A percentile compares a stretch with the other conserved stretches of the same genome.
These are phyloP conservation scores for Trigoniulus corallinus DNA, from an alignment of 1,140 invertebrate species.

Conservation along the genomic window DNA sequence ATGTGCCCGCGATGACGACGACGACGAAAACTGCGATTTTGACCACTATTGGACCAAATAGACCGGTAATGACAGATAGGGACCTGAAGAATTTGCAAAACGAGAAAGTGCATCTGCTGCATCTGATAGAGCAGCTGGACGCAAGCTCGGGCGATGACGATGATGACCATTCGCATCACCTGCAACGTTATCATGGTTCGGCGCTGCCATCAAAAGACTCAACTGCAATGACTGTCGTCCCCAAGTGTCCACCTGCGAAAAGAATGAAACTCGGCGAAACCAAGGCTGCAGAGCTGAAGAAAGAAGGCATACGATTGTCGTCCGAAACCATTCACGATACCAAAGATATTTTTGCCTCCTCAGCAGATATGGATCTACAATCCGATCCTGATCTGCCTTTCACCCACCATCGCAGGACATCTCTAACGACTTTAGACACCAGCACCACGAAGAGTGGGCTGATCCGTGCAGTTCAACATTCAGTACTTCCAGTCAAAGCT, in stretches of 20 bases:
- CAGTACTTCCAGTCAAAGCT: slow-evolving; percentile 1
- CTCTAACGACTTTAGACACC: too few species aligned
- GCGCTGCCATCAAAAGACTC: background rate
- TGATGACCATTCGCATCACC: background rate
- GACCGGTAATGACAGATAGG: slow-evolving; percentile 16
- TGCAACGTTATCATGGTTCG: background rate
- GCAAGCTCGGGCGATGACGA: background rate
- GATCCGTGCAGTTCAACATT: too few species aligned
- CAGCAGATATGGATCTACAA: too few species aligned
- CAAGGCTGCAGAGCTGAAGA: too few species aligned
- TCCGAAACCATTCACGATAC: too few species aligned
- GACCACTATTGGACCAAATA: too few species aligned
- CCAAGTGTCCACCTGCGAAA: background rate
- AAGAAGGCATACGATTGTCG: too few species aligned
- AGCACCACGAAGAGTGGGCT: too few species aligned
- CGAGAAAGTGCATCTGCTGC: slow-evolving; percentile 22
- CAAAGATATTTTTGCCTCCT: too few species aligned
- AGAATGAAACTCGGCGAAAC: background rate
- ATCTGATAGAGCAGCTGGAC: slow-evolving; percentile 21
- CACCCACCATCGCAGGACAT: too few species aligned
- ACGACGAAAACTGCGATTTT: background rate
- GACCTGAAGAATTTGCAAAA: slow-evolving; percentile 23
- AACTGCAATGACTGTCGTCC: background rate
- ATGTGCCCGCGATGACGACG: background rate
- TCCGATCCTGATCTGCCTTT: too few species aligned